Base-by-base conservation (phyloP, 2,113 vertebrate species). In the Sporophila hypoxantha region DNA sequence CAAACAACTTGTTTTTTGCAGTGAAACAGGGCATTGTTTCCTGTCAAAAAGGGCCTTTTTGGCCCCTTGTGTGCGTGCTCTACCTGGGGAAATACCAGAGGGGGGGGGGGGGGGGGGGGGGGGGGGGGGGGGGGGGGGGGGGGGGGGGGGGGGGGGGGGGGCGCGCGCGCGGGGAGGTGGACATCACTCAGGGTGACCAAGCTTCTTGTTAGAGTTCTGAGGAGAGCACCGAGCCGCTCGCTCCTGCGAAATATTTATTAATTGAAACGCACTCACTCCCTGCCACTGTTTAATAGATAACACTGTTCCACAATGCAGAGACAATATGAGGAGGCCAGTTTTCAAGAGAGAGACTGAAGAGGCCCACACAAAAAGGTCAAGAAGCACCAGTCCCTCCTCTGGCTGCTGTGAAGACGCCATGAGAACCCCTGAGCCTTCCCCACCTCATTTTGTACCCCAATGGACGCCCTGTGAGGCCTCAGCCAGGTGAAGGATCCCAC, bases 351-450 rank as follows among this genome's bases (percentile, higher is more conserved):
- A n/a, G n/a, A n/a, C n/a, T n/a, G n/a, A n/a, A n/a, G n/a, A n/a
- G n/a, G 57, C 56, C 47, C 11, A 68, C 57, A 29, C 19, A 17
- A 25, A 67, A 30, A 37, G 16, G 71, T n/a, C 52, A 87, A 64
- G 34, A 66, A 75, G 69, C 52, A 26, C 10, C 32, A 1, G 22
- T 23, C 22, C 0, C 32, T 62, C 3, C 64, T 41, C 25, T 6
- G 0, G 49, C 17, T 27, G 60, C 10, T n/a, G 71, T 82, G 71
- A 36, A 20, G 60, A 11, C 19, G 49, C 1, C 0, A 3, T 0
- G 1, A n/a, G 14, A 66, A 23, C 52, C n/a, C n/a, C 68, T 0
- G 4, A 80, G 57, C 27, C 46, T 76, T 10, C 37, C 10, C 10
- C 44, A 27, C 20, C 49, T 26, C 10, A 4, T 1, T 79, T 11